These are phyloP conservation scores for Anolis sagrei DNA, from an alignment of 2,113 vertebrate species.

Conservation along the genomic window DNA sequence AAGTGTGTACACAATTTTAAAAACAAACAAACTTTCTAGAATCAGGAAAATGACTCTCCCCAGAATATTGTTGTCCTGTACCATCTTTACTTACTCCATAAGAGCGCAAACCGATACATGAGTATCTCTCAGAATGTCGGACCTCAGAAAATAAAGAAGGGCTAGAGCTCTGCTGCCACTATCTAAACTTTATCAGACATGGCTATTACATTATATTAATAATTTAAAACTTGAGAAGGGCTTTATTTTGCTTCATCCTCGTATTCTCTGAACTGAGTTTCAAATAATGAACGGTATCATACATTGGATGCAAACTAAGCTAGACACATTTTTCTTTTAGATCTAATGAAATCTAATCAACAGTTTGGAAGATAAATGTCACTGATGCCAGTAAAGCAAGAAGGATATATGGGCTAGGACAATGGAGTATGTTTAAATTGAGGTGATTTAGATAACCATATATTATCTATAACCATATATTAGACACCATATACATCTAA, in stretches of 20 bases:
- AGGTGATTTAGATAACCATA: slow-evolving; percentile 14
- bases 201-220: slow-evolving; percentile 13
- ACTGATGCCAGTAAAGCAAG: not conserved
- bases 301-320: not conserved
- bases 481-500: not conserved
- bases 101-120: not conserved
- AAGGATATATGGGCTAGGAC: slow-evolving; percentile 29
- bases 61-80: slow-evolving; percentile 6
- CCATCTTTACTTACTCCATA: accelerated
- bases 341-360: not conserved
- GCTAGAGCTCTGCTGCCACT: slow-evolving; percentile 19
- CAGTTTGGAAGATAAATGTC: slow-evolving; percentile 25
- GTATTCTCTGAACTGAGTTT: slow-evolving; percentile 11
- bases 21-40: not conserved
- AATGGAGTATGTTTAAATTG: slow-evolving; percentile 8
- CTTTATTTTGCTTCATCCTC: not conserved
- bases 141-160: slow-evolving; percentile 32
- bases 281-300: not conserved
- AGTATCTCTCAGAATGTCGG: slow-evolving; percentile 28
- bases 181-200: slow-evolving; percentile 15
- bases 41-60: not conserved
- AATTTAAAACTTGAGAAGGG: slow-evolving; percentile 19
- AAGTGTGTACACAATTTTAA: not conserved
- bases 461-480: too few relatives aligned
- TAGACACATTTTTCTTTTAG: not conserved